Evolutionary conservation across 2,888 invertebrate species (phyloP).

Genomic region (Mechanitis messenoides): DNA sequence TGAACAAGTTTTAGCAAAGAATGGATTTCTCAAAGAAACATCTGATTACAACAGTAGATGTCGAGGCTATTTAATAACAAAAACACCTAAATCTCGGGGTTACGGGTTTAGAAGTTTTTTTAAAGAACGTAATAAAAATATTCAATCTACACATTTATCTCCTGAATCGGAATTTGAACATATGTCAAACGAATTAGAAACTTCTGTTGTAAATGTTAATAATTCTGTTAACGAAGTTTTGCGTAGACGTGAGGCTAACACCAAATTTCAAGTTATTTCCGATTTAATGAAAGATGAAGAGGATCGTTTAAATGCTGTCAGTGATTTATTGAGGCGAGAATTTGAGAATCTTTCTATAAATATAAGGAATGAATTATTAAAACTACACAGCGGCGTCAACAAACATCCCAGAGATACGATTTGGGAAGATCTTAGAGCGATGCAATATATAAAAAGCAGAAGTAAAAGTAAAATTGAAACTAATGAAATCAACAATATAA

Average conservation of each 20-base stretch:
- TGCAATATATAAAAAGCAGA: slow-evolving; percentile 43
- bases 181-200: slow-evolving; percentile 28
- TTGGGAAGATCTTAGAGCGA: slow-evolving; percentile 42
- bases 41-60: slow-evolving; percentile 37
- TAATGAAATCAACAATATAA: slow-evolving; percentile 42
- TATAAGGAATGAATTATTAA: slow-evolving; percentile 36
- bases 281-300: slow-evolving; percentile 41
- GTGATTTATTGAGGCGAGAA: slow-evolving; percentile 43
- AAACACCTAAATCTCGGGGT: not conserved
- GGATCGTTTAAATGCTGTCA: slow-evolving; percentile 43
- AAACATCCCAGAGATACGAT: slow-evolving; percentile 41
- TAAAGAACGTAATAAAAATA: slow-evolving; percentile 1
- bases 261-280: slow-evolving; percentile 37
- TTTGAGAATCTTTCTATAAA: slow-evolving; percentile 46
- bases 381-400: slow-evolving; percentile 29
- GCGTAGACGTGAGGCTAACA: slow-evolving; percentile 29
- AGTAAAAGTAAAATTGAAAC: slow-evolving; percentile 41
- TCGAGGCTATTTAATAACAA: slow-evolving; percentile 15
- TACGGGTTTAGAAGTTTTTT: not conserved
- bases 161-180: slow-evolving; percentile 7
- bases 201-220: slow-evolving; percentile 35
- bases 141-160: slow-evolving; percentile 7
- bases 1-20: slow-evolving; percentile 45
- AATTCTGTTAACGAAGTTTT: slow-evolving; percentile 35
- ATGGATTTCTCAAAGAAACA: slow-evolving; percentile 33